Evolutionary conservation across 1,140 invertebrate genomes (phyloP), one percentile per base, ranked within the genome.

Genomic region (Hesperophylax magnus): DNA sequence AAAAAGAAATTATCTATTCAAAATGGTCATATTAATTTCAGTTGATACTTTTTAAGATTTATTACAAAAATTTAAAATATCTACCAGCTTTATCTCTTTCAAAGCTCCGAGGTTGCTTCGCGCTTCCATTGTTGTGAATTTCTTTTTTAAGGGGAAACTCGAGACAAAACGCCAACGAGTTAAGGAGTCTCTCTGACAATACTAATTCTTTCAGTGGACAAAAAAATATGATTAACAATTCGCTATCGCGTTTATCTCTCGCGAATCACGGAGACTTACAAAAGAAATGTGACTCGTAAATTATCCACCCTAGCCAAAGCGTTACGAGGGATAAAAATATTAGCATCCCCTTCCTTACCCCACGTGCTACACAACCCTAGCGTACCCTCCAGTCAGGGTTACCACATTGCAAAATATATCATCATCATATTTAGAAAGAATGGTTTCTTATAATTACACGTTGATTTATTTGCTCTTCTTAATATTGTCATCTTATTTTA

Each of bases 231-330:
- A 83, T 83, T 83, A 81, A 81, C 79, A 83, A 81, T 83, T 81
- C 75, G 69, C 77, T 69, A 81, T 78, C 82, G 78, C 82, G 82
- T 81, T 83, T 83, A 83, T 83, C 79, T 83, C 79, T 78, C 80
- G 82, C 82, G 82, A 83, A 83, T 83, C 82, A 81, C 82, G 77
- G 82, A 58, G 58, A 56, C 63, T 47, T 77, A 83, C 82, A 81
- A 84, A 81, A 84, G 82, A 84, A 84, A 84, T 84, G 82, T 84
- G 82, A 84, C 82, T 84, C 80, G 80, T 81, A 84, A 84, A 84
- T 84, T 84, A 84, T 79, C 77, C 79, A 67, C 79, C 78, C 69
- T 72, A 60, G 58, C 71, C 31, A 82, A 82, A 83, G 82, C 82
- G 82, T 83, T 81, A 83, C 82, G 79, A 79, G 82, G 82, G 82